phyloP scores from a whole-genome alignment of 2,797 vertebrate genomes.

The Hoplostethus atlanticus region DNA sequence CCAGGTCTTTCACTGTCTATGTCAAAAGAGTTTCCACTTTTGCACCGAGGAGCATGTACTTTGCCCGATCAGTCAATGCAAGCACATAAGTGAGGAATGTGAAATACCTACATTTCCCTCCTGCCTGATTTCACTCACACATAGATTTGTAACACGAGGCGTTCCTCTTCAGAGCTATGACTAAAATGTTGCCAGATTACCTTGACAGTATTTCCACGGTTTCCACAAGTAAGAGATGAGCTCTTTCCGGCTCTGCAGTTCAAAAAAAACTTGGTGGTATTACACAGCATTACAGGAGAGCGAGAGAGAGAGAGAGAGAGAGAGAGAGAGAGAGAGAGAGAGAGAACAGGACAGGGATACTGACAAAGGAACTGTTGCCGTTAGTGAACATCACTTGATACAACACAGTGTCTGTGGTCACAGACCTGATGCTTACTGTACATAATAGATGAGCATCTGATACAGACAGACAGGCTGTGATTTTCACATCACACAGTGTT shows the following conservation, averaged over 20 bases:
- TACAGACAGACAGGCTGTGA: conserved; percentile 1
- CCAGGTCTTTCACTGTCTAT: conserved; percentile 11
- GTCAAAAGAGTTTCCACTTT: conserved; percentile 28
- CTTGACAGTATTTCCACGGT: conserved; percentile 38
- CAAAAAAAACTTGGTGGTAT: neutral
- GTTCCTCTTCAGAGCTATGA: conserved; percentile 5
- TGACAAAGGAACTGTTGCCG: neutral
- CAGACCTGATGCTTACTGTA: neutral
- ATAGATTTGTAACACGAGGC: conserved; percentile 38
- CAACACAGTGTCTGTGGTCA: neutral
- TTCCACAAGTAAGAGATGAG: conserved; percentile 31
- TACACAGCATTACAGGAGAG: neutral
- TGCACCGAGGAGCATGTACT: conserved; percentile 34
- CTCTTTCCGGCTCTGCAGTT: conserved; percentile 29
- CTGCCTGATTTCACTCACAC: neutral
- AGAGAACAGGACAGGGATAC: neutral
- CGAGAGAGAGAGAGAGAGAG: neutral
- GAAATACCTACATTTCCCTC: conserved; percentile 16
- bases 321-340: neutral
- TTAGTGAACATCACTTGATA: neutral
- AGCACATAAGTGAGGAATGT: conserved; percentile 16
- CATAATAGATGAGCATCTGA: neutral
- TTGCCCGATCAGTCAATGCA: conserved; percentile 21
- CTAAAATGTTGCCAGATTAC: conserved; percentile 34
- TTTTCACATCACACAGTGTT: conserved; percentile 7